Percentiles rank a stretch among this genome's conserved stretches.
phyloP scores from a whole-genome alignment of 1,140 invertebrate genomes.

The Teleogryllus occipitalis region DNA sequence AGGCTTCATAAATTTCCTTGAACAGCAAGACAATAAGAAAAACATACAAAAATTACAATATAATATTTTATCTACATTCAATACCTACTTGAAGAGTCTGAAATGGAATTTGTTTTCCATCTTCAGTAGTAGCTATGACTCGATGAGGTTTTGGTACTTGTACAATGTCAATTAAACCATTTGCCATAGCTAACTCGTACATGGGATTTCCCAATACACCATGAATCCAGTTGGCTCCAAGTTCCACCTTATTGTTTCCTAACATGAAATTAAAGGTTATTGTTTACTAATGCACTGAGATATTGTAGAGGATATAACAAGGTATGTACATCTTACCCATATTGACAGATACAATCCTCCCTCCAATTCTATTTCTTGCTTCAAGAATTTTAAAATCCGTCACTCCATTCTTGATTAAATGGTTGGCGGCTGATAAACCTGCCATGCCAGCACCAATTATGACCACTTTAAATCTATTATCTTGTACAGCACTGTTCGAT shows the following conservation, averaged over 20 bases:
- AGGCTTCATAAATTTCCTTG: slow-evolving; percentile 80
- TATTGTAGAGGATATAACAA: background rate
- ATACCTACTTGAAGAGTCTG: slow-evolving; percentile 52
- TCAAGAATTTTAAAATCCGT: slow-evolving; percentile 72
- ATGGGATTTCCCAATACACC: slow-evolving; percentile 77
- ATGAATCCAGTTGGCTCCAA: slow-evolving; percentile 91
- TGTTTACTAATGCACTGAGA: background rate
- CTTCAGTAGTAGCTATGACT: slow-evolving; percentile 75
- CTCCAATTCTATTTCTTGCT: slow-evolving; percentile 68
- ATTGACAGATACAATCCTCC: slow-evolving; percentile 65
- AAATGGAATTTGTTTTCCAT: slow-evolving; percentile 78
- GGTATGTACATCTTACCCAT: slow-evolving; percentile 44
- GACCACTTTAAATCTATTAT: slow-evolving; percentile 54
- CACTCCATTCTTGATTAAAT: slow-evolving; percentile 70
- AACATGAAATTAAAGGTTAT: slow-evolving; percentile 20
- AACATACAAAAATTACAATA: background rate
- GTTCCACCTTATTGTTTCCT: slow-evolving; percentile 57
- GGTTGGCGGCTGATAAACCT: slow-evolving; percentile 74
- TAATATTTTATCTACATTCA: background rate
- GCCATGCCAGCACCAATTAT: slow-evolving; percentile 83
- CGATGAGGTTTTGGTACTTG: slow-evolving; percentile 75
- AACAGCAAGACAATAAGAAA: slow-evolving; percentile 23
- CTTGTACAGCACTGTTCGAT: background rate
- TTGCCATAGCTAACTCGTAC: slow-evolving; percentile 75
- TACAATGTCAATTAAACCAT: slow-evolving; percentile 73